Conservation (phyloP, 2,797 vertebrate species). For the Buphagus erythrorhynchus region DNA sequence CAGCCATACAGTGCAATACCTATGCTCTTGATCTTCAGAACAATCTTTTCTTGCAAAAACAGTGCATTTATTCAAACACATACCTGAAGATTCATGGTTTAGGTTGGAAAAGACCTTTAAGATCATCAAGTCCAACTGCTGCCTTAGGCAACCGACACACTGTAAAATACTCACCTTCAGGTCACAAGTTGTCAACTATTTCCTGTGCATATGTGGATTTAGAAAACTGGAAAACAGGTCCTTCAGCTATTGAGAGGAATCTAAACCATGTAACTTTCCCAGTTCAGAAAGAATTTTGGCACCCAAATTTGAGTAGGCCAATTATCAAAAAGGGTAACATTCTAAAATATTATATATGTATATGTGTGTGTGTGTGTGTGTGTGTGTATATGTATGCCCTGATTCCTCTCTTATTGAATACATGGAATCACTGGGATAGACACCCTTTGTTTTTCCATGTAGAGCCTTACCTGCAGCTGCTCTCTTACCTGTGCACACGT, state of each 20-base stretch:
- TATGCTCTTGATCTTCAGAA: background rate
- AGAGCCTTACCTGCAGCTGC: background rate
- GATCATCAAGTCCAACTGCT: background rate
- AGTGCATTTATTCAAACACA: background rate
- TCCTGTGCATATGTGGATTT: background rate
- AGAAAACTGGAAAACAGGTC: background rate
- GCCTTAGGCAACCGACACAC: background rate
- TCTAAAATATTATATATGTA: background rate
- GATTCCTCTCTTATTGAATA: background rate
- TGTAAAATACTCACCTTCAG: background rate
- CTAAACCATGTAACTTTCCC: background rate
- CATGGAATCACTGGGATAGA: rapidly evolving
- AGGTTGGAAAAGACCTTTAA: background rate
- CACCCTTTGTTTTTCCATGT: background rate
- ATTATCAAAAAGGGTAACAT: background rate
- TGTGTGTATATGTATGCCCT: rapidly evolving
- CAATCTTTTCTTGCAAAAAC: background rate
- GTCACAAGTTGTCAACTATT: background rate
- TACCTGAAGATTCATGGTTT: background rate
- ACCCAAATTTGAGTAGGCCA: background rate
- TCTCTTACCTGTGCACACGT: background rate
- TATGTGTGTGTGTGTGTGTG: no score
- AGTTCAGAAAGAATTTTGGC: background rate
- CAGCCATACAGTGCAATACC: background rate
- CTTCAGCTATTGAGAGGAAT: background rate